Base-by-base conservation (phyloP, 1,140 invertebrate genomes). In the Psix sp. region DNA sequence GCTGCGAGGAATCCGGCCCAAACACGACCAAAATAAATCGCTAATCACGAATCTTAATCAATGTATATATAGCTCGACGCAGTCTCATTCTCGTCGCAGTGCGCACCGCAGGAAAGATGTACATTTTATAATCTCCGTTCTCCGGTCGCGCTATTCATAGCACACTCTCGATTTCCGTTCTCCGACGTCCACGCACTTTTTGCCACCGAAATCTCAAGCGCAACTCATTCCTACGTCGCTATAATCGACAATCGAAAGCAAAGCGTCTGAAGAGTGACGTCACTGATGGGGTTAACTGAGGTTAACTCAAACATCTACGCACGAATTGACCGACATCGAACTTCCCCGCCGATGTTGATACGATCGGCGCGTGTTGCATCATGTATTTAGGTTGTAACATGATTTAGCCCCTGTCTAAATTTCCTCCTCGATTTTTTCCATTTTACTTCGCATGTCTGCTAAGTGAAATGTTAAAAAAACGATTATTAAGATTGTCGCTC, bases 11-110 rank as follows among this genome's bases (percentile, higher is more conserved):
- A 83, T 83, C 74, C 77, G 77, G 77, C 79, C 78, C 82, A 82
- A 84, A 85, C 79, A 82, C 68, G 72, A 81, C 80, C 74, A 68
- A 85, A 84, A 86, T 86, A 86, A 86, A 85, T 84, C 62, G 52
- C 79, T 84, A 84, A 86, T 85, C 79, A 81, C 74, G 68, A 83
- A 72, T 85, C 79, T 84, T 84, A 85, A 84, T 84, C 79, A 79
- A 76, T 68, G 60, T 60, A 80, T 82, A 77, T 82, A 78, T 76
- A 77, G 77, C 67, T 67, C 40, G 31, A 5, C 21, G n/a, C 40
- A 14, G 38, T 49, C 56, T 48, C 36, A 59, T 62, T 67, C 45
- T 40, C 51, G 38, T 67, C 39, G 18, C 21, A 26, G 36, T 11
- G n/a, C 45, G 46, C 49, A 40, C 31, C 13, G 38, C 2, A 13